Conservation (phyloP, 2,113 vertebrate genomes). For the Ceuthmochares aereus region DNA sequence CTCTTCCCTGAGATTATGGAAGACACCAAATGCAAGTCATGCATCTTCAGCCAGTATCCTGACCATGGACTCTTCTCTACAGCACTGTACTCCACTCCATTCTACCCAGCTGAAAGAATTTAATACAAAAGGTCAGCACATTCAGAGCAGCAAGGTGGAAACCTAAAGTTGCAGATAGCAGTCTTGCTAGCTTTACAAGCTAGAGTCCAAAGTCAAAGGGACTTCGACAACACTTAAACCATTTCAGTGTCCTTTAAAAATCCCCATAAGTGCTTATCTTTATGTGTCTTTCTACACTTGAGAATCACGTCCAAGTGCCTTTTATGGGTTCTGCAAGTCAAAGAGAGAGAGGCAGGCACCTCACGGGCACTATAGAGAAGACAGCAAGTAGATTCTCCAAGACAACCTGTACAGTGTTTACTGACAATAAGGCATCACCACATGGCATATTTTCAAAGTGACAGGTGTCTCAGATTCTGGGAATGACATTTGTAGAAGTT, state of each 20-base stretch:
- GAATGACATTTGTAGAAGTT: neutral
- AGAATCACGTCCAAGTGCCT: neutral
- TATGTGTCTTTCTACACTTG: neutral
- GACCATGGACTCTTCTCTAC: neutral
- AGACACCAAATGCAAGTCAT: neutral
- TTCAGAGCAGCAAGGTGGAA: neutral
- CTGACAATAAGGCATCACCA: neutral
- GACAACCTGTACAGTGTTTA: neutral
- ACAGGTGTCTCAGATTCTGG: neutral
- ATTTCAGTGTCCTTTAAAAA: constrained; percentile 32
- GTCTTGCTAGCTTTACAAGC: neutral
- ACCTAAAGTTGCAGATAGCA: neutral
- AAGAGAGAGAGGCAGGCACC: neutral
- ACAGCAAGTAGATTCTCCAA: constrained; percentile 30
- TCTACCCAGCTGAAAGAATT: neutral
- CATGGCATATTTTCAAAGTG: neutral
- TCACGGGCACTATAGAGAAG: neutral
- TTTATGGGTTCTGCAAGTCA: neutral
- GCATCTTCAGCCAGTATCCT: neutral
- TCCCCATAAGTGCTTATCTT: neutral
- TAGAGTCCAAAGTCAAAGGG: neutral
- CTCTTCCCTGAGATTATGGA: neutral
- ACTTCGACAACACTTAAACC: constrained; percentile 34
- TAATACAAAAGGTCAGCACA: neutral
- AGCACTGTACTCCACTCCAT: neutral